Base-by-base conservation (phyloP, 2,797 vertebrate genomes). In the Brotogeris chrysoptera region DNA sequence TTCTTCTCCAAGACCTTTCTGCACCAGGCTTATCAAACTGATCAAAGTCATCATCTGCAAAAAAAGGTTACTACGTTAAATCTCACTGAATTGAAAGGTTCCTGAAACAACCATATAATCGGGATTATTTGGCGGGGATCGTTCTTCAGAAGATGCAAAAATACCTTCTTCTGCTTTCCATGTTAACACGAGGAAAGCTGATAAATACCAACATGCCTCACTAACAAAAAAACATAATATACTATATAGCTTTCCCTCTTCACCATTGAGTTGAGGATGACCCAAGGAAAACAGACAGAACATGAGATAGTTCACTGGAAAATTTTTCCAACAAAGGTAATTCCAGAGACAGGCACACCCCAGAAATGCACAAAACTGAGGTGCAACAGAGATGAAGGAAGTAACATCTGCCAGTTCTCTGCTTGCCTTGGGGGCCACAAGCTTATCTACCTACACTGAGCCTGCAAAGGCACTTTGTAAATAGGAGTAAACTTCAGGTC, bases 1-100 rank as follows among this genome's bases (percentile, higher is more conserved):
- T 98, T 94, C 99, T 98, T 92, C 99, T 98, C 97, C 99, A 99
- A 88, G 98, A 99, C 55, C 99, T 98, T 97, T 99, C 99, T 21
- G 99, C 98, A 86, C 99, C 99, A 28, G 99, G 99, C 97, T 99
- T 99, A 97, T 99, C 99, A 97, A 99, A 99, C 84, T 99, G 98
- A 97, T 98, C 99, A 97, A 99, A 99, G 96, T 99, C 98, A 94
- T 99, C 99, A 97, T 99, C 99, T 99, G 98, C 46, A 96, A 96
- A 91, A 91, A 59, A 95, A 85, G 5, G 88, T 65, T 50, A 96
- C 60, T 73, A 86, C 9, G 53, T 39, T 86, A 93, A 92, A 43
- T 95, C 74, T 93, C 63, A 86, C 25, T 63, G 64, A 65, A 88
- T 83, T 57, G 23, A 91, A 79, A 68, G 10, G 28, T 32, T 90